Evolutionary conservation across 2,797 vertebrate genomes (phyloP), one percentile per base, ranked within the genome.

Genomic region (Acipenser oxyrinchus): DNA sequence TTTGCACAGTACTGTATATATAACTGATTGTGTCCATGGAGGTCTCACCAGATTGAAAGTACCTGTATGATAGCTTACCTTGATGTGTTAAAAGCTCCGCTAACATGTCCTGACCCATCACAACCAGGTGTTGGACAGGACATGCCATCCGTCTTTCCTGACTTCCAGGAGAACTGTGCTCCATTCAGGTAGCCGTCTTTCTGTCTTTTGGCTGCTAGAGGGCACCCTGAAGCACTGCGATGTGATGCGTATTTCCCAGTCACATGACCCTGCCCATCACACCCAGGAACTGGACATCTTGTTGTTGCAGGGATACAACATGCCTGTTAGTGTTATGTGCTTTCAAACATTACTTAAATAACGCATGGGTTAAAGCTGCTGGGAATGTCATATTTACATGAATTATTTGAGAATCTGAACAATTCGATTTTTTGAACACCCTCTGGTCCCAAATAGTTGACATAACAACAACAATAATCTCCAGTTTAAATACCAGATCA

Each of bases 151-250:
- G 94, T 95, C 87, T 99, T 99, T 76, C 96, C 96, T 1, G 95
- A 95, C 84, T 98, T 98, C 96, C 96, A 99, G 1, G 96, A 96
- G 88, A 98, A 98, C 85, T 98, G 96, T 68, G 96, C 93, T 66
- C 96, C 94, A 6, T 95, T 98, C 67, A 98, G 87, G 83, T 96
- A 99, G 11, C 96, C 95, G 63, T 99, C 96, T 78, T 98, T 98
- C 76, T 99, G 96, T 69, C 96, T 87, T 82, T 99, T 99, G 80
- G 96, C 95, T 11, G 96, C 95, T 68, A 99, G 86, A 53, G 96
- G 96, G 78, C 96, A 99, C 61, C 96, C 96, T 0, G 96, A 99
- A 0, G 96, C 96, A 65, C 96, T 99, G 85, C 96, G 92, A 85
- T 99, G 96, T 18, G 96, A 99, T 0, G 93, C 96, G 0, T 98